Evolutionary conservation across 1,140 invertebrate genomes (phyloP).

Genomic region (Brachystomella parvula): DNA sequence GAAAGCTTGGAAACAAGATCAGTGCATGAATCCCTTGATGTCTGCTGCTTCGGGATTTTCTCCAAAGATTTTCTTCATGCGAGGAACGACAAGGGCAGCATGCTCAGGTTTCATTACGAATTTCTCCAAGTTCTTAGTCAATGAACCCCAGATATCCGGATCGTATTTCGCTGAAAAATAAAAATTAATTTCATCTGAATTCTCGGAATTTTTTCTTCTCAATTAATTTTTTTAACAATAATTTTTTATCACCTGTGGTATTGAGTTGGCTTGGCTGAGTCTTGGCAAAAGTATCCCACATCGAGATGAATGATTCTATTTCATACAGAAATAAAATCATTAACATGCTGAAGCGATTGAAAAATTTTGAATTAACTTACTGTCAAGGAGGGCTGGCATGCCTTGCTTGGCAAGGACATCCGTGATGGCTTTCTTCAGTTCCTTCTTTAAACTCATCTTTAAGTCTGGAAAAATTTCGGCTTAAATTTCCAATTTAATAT

Average conservation of each 20-base stretch:
- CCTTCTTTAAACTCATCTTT: constrained; percentile 33
- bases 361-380: constrained; percentile 9
- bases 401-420: constrained; percentile 30
- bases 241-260: constrained; percentile 22
- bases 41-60: constrained; percentile 21
- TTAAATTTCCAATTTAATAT: not conserved
- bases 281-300: constrained; percentile 37
- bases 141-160: constrained; percentile 35
- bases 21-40: constrained; percentile 35
- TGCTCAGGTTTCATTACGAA: constrained; percentile 22
- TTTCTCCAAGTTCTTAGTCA: constrained; percentile 28
- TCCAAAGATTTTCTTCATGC: constrained; percentile 34
- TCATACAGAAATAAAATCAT: not conserved
- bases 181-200: not conserved
- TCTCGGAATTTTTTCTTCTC: not conserved
- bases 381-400: constrained; percentile 37
- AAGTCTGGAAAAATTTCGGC: not conserved
- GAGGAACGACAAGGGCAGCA: constrained; percentile 23
- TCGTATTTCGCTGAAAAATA: constrained; percentile 16
- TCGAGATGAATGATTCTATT: constrained; percentile 24
- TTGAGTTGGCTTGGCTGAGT: constrained; percentile 33
- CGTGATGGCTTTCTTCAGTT: constrained; percentile 24
- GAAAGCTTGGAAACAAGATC: too few relatives aligned
- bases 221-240: not conserved
- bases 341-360: not conserved